Evolutionary conservation across 2,113 vertebrate species (phyloP).

Genomic region (Hassar affinis): DNA sequence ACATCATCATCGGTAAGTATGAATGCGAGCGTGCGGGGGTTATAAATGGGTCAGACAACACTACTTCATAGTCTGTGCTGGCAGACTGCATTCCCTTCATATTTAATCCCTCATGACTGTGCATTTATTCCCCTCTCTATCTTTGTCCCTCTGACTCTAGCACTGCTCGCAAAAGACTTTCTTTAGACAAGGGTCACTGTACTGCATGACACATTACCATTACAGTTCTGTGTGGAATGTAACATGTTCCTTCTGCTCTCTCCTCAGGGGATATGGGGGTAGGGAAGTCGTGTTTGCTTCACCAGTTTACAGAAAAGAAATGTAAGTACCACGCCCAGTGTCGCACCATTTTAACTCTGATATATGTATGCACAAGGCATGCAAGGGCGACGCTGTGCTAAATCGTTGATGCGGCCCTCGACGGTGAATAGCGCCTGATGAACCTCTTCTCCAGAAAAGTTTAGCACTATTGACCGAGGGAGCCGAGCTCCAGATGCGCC

Average conservation of each 20-base stretch:
- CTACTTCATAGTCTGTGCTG: constrained; percentile 7
- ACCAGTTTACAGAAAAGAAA: constrained; percentile 81
- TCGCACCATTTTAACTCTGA: not conserved
- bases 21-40: not conserved
- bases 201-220: not conserved
- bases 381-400: not conserved
- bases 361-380: not conserved
- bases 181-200: not conserved
- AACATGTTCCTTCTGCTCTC: not conserved
- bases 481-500: constrained; percentile 19
- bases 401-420: not conserved
- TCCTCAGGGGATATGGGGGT: constrained; percentile 76
- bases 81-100: constrained; percentile 13
- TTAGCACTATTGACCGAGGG: not conserved
- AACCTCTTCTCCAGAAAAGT: not conserved
- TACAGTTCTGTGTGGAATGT: constrained; percentile 22
- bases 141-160: not conserved
- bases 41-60: not conserved
- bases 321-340: constrained; percentile 66
- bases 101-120: constrained; percentile 6
- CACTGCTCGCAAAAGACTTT: not conserved
- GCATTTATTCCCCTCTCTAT: not conserved
- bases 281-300: constrained; percentile 80
- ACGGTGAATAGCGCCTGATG: constrained; percentile 33
- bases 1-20: constrained; percentile 99